A percentile compares a stretch with the other conserved stretches of the same genome.
Evolutionary conservation across 2,888 invertebrate species (phyloP).

Genomic region (Mythimna lalbum): DNA sequence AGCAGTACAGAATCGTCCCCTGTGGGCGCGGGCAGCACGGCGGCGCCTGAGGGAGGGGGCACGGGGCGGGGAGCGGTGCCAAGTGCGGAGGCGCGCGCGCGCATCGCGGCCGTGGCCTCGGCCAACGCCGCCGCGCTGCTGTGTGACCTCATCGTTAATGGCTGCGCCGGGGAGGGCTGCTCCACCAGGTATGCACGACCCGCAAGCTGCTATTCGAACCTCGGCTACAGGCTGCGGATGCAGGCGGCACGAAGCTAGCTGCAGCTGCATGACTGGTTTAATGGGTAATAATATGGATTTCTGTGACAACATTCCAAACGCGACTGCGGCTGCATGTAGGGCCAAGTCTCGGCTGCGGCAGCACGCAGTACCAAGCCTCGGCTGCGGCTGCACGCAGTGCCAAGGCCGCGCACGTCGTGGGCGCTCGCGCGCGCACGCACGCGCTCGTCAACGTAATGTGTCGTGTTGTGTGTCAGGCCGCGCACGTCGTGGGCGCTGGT

Average conservation of each 20-base stretch:
- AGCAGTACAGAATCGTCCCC: constrained; percentile 16
- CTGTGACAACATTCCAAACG: no score
- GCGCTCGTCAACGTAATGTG: constrained; percentile 51
- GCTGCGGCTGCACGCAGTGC: no score
- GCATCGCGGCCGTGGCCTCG: constrained; percentile 94
- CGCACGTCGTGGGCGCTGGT: constrained; percentile 64
- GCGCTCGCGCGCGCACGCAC: constrained; percentile 58
- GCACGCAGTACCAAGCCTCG: no score
- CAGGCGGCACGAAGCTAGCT: no score
- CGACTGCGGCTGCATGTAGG: no score
- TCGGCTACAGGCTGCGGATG: no score
- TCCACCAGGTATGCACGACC: constrained; percentile 65
- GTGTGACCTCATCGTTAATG: constrained; percentile 93
- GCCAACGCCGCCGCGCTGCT: constrained; percentile 97
- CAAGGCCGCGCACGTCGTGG: constrained; percentile 58
- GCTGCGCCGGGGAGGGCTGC: constrained; percentile 73
- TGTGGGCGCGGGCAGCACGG: constrained; percentile 91
- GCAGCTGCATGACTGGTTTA: no score
- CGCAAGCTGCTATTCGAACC: no score
- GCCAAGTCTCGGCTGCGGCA: no score
- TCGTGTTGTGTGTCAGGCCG: constrained; percentile 20
- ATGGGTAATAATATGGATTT: no score
- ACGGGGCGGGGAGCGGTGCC: constrained; percentile 79
- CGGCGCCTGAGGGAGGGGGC: constrained; percentile 88
- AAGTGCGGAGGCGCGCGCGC: constrained; percentile 84